A percentile compares a stretch with the other conserved stretches of the same genome.
Conservation (phyloP, 2,888 invertebrate genomes). For the Hemaris fuciformis region DNA sequence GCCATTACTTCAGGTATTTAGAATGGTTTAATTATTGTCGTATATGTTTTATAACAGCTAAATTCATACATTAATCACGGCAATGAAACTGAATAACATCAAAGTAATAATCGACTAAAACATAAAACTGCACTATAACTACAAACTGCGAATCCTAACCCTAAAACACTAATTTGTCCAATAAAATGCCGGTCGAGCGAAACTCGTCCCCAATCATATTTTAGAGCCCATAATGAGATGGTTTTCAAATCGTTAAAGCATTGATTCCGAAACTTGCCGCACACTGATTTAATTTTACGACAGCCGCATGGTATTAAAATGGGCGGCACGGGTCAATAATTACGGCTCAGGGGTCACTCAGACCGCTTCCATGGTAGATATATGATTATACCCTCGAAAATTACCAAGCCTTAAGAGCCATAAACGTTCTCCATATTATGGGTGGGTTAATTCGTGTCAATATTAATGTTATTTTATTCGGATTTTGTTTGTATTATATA, state of each 20-base stretch:
- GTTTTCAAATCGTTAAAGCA: conserved; percentile 38
- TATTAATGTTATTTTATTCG: background rate
- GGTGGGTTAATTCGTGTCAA: background rate
- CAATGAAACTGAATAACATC: no score
- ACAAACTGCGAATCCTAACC: background rate
- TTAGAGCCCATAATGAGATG: conserved; percentile 28
- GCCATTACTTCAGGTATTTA: no score
- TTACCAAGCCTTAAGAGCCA: background rate
- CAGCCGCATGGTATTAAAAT: conserved; percentile 37
- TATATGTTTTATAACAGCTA: no score
- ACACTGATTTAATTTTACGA: conserved; percentile 52
- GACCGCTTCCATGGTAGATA: conserved; percentile 46
- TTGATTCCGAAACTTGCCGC: conserved; percentile 40
- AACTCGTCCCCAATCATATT: conserved; percentile 10
- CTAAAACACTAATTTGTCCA: background rate
- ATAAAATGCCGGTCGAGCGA: background rate
- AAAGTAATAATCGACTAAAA: no score
- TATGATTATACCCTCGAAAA: conserved; percentile 40
- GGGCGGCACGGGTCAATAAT: conserved; percentile 48
- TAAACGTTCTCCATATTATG: background rate
- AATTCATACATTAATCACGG: background rate
- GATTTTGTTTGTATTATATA: background rate
- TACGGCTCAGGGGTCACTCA: conserved; percentile 31
- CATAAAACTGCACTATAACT: background rate
- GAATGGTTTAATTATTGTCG: no score